Percentiles rank a stretch among this genome's conserved stretches.
Conservation (phyloP, 2,113 vertebrate species). For the Cervus canadensis region DNA sequence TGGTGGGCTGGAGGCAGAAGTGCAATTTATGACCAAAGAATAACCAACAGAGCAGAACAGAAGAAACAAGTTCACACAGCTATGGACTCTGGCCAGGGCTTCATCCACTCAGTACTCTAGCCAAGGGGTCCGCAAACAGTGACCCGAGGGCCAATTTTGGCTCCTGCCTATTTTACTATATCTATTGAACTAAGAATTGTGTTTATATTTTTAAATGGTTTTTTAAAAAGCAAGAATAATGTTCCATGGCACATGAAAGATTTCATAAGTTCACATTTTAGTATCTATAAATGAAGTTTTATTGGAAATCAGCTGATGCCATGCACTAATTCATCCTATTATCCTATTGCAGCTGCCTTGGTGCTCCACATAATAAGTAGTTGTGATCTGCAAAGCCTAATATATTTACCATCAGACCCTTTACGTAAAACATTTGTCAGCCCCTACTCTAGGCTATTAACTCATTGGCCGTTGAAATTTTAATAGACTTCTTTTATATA, state of each 20-base stretch:
- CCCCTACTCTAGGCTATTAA: background rate
- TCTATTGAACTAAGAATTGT: background rate
- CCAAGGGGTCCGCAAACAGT: background rate
- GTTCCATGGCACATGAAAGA: background rate
- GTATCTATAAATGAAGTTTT: background rate
- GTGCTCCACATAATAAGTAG: background rate
- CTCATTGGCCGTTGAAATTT: background rate
- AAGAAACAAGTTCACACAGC: background rate
- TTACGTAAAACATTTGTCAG: background rate
- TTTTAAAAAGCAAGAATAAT: background rate
- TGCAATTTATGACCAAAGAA: background rate
- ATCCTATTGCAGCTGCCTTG: background rate
- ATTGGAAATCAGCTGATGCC: background rate
- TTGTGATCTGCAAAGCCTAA: background rate
- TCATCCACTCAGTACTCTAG: background rate
- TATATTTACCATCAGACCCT: background rate
- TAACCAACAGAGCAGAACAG: background rate
- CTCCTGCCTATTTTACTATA: background rate
- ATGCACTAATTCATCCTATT: background rate
- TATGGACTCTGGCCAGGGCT: background rate
- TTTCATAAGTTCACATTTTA: background rate
- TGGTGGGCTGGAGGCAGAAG: background rate
- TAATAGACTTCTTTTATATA: background rate
- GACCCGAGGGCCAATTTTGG: background rate
- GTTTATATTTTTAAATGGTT: background rate